phyloP scores from a whole-genome alignment of 2,888 invertebrate species.

The Digitonthophagus gazella region DNA sequence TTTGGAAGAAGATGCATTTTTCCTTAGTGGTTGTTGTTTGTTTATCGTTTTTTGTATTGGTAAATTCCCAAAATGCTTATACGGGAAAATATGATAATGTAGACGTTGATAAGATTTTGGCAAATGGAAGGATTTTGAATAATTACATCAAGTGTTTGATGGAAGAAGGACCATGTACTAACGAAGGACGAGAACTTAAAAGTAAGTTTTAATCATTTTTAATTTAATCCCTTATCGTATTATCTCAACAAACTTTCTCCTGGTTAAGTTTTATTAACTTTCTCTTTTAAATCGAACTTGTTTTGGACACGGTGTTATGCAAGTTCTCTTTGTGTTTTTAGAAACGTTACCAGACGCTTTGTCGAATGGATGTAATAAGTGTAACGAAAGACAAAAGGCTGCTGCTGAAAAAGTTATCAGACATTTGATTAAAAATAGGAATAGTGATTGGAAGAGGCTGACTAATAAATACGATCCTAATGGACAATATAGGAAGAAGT shows the following conservation, averaged over 20 bases:
- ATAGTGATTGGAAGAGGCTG: constrained; percentile 67
- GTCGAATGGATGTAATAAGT: constrained; percentile 64
- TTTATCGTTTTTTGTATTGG: constrained; percentile 24
- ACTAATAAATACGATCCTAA: constrained; percentile 68
- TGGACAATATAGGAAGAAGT: constrained; percentile 60
- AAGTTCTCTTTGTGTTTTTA: constrained; percentile 47
- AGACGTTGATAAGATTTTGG: constrained; percentile 59
- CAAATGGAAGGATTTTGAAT: constrained; percentile 57
- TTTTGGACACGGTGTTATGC: background rate
- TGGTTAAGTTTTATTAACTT: background rate
- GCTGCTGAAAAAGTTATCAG: constrained; percentile 68
- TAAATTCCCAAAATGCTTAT: constrained; percentile 44
- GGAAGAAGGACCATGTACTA: constrained; percentile 60
- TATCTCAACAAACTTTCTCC: background rate
- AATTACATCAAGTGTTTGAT: constrained; percentile 63
- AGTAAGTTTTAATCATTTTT: constrained; percentile 51
- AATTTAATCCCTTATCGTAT: background rate
- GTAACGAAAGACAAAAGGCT: constrained; percentile 64
- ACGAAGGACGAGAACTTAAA: constrained; percentile 60
- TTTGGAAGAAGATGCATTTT: background rate
- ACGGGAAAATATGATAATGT: constrained; percentile 57
- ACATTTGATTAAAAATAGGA: constrained; percentile 61
- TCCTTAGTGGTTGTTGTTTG: background rate
- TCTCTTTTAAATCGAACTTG: background rate
- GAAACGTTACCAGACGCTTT: constrained; percentile 72